Evolutionary conservation across 2,888 invertebrate genomes (phyloP).

Genomic region (Melipona beecheii): DNA sequence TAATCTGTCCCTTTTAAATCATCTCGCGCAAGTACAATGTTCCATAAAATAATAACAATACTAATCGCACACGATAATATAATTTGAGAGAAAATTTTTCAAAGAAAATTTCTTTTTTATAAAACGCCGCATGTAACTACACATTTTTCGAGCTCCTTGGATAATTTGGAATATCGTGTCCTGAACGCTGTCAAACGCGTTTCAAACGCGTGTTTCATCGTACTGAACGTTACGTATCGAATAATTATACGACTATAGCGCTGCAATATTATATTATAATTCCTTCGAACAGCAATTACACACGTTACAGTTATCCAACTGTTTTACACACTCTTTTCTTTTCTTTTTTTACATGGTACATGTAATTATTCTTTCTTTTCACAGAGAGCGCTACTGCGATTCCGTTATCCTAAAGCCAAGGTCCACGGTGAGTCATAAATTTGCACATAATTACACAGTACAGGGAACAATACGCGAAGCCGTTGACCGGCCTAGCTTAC

Average conservation of each 20-base stretch:
- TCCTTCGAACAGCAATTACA: slow-evolving; percentile 4
- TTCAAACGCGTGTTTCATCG: not conserved
- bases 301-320: slow-evolving; percentile 29
- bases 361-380: not conserved
- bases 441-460: slow-evolving; percentile 47
- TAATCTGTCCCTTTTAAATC: not conserved
- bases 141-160: not conserved
- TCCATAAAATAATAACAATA: not conserved
- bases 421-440: slow-evolving; percentile 52
- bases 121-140: not conserved
- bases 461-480: slow-evolving; percentile 38
- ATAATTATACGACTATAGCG: not conserved
- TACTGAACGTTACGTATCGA: not conserved
- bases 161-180: not conserved
- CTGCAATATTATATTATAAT: not conserved
- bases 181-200: no score
- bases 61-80: not conserved
- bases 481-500: slow-evolving; percentile 43
- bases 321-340: not conserved
- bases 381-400: not conserved
- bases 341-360: not conserved
- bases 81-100: not conserved
- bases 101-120: not conserved
- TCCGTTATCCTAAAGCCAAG: slow-evolving; percentile 49
- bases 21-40: not conserved